A percentile compares a stretch with the other conserved stretches of the same genome.
phyloP scores from a whole-genome alignment of 2,888 invertebrate species.

The Ectemnius continuus region DNA sequence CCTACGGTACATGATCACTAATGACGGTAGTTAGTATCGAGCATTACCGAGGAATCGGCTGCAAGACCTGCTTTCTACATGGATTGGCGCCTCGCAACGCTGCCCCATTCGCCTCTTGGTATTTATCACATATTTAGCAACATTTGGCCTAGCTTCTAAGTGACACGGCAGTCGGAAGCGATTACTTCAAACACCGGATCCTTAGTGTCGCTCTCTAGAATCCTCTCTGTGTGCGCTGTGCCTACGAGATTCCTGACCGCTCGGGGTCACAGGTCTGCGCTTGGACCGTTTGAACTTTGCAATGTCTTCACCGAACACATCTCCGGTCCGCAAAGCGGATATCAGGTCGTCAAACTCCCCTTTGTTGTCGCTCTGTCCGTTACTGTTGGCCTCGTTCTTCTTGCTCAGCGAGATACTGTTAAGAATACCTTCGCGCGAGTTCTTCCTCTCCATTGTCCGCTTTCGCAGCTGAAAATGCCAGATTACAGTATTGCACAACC shows the following conservation, averaged over 20 bases:
- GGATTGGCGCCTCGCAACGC: too few species aligned
- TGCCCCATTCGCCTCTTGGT: too few species aligned
- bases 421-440: slow-evolving; percentile 87
- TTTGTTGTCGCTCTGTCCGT: slow-evolving; percentile 82
- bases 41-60: too few species aligned
- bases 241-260: slow-evolving; percentile 81
- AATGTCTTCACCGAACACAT: slow-evolving; percentile 97
- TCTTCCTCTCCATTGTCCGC: slow-evolving; percentile 92
- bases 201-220: slow-evolving; percentile 82
- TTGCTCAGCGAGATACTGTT: slow-evolving; percentile 86
- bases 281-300: slow-evolving; percentile 92
- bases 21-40: not conserved
- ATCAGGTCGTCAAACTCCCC: slow-evolving; percentile 98
- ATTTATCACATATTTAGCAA: too few species aligned
- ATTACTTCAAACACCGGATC: not conserved
- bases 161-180: too few species aligned
- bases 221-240: slow-evolving; percentile 84
- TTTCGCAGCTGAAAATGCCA: slow-evolving; percentile 83
- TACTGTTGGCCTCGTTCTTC: slow-evolving; percentile 82
- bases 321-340: slow-evolving; percentile 95
- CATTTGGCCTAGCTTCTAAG: too few species aligned
- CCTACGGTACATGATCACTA: slow-evolving; percentile 6
- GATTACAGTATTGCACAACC: not conserved
- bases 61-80: too few species aligned
- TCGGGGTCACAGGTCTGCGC: slow-evolving; percentile 82